A percentile compares a stretch with the other conserved stretches of the same genome.
These are phyloP conservation scores for Myopa testacea DNA, from an alignment of 2,888 invertebrate species.

Conservation along the genomic window DNA sequence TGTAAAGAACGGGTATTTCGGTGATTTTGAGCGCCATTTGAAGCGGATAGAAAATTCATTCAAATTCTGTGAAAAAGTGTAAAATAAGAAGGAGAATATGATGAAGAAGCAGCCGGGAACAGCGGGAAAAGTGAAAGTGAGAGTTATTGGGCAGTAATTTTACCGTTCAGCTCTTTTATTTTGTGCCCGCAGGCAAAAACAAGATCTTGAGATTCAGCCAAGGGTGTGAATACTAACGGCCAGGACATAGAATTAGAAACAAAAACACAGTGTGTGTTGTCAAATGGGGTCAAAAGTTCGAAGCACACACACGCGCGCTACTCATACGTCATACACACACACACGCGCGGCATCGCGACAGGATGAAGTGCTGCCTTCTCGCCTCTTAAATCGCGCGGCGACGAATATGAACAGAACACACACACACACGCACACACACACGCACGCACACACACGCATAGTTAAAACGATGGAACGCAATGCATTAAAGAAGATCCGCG, in stretches of 20 bases:
- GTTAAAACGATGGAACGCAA: constrained; percentile 29
- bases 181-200: constrained; percentile 15
- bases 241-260: constrained; percentile 32
- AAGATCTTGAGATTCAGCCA: constrained; percentile 43
- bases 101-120: background rate
- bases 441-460: constrained; percentile 6
- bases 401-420: background rate
- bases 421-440: constrained; percentile 18
- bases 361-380: background rate
- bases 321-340: constrained; percentile 25
- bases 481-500: background rate
- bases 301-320: constrained; percentile 20
- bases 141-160: background rate
- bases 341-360: background rate
- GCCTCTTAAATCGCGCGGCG: constrained; percentile 39
- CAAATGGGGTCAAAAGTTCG: constrained; percentile 66
- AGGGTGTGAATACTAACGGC: constrained; percentile 39
- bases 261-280: constrained; percentile 42
- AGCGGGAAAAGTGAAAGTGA: background rate
- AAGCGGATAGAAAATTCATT: background rate
- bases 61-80: background rate
- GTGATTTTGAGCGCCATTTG: background rate
- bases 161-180: background rate
- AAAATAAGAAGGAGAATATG: background rate
- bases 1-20: background rate